Evolutionary conservation across 2,797 vertebrate species (phyloP), one percentile per base, ranked within the genome.

Genomic region (Odontamblyopus lacepedii): DNA sequence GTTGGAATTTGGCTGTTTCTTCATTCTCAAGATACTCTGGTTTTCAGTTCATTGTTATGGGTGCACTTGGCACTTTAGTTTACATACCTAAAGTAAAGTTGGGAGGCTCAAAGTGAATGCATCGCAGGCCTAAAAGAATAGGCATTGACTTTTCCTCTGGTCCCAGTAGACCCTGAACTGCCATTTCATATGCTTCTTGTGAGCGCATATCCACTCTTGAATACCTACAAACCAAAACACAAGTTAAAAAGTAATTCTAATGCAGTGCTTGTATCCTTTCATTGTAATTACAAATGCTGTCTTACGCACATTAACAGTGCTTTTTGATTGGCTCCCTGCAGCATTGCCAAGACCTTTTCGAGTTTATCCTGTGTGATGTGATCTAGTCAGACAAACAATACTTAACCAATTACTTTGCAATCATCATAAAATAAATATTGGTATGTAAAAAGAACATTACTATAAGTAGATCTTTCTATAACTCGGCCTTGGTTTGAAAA

Each of bases 121-220:
- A 97, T 15, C 94, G 94, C 68, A 98, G 71, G 26, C 92, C 95
- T 0, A 93, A 95, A 74, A 99, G 83, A 74, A 98, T 91, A 0
- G 98, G 96, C 0, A 90, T 88, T 0, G 95, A 96, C 84, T 97
- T 98, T 69, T 78, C 91, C 71, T 94, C 93, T 50, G 97, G 97
- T 38, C 94, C 95, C 71, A 99, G 89, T 72, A 92, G 61, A 23
- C 97, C 96, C 44, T 81, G 90, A 30, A 92, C 95, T 1, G 97
- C 97, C 93, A 97, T 85, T 75, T 99, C 96, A 0, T 98, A 99
- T 0, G 97, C 96, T 82, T 97, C 96, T 86, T 99, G 96, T 16
- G 95, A 96, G 77, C 76, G 82, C 91, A 98, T 89, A 76, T 99
- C 95, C 0, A 98, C 78, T 27, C 92, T 94, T 67, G 97, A 96